phyloP scores from a whole-genome alignment of 2,113 vertebrate species.

The rat (Rattus norvegicus) region GRCr8 NC_086038.1:44749001-44749500 shows the following conservation, averaged over 20 bases:
- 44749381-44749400: slow-evolving; percentile 46
- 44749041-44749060: background rate
- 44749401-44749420: slow-evolving; percentile 47
- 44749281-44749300: too few species aligned
- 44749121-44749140: background rate
- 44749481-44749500: slow-evolving; percentile 41
- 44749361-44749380: slow-evolving; percentile 2
- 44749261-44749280: background rate
- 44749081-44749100: background rate
- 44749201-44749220: too few species aligned
- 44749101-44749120: background rate
- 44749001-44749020: background rate
- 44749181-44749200: background rate
- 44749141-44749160: background rate
- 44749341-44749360: background rate
- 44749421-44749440: slow-evolving; percentile 50
- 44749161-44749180: background rate
- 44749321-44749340: background rate
- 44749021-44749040: background rate
- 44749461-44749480: slow-evolving; percentile 19
- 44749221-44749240: background rate
- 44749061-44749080: background rate
- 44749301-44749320: slow-evolving; percentile 32
- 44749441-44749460: slow-evolving; percentile 51
- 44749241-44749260: background rate